phyloP scores from a whole-genome alignment of 2,797 vertebrate genomes.

The Scolopax rusticola region DNA sequence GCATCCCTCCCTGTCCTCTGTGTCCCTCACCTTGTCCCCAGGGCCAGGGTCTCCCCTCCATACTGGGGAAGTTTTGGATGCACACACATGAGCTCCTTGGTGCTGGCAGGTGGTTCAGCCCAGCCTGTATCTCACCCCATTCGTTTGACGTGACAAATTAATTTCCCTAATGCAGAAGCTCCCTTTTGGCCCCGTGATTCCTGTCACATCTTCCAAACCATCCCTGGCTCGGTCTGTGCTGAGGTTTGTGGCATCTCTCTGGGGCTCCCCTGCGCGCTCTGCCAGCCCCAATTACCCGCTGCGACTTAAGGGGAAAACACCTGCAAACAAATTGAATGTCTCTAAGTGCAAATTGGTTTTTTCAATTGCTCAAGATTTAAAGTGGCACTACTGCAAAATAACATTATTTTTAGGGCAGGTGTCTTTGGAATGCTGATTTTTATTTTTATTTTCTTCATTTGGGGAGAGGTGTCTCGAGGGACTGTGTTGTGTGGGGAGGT shows the following conservation, averaged over 20 bases:
- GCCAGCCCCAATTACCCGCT: background rate
- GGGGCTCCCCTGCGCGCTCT: background rate
- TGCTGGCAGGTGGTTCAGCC: background rate
- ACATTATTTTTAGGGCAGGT: constrained; percentile 15
- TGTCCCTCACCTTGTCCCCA: rapidly evolving
- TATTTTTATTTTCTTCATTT: background rate
- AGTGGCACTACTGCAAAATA: constrained; percentile 55
- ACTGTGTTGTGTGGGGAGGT: rapidly evolving
- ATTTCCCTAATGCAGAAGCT: background rate
- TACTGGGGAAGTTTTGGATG: rapidly evolving
- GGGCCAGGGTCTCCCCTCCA: rapidly evolving
- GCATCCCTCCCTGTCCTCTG: rapidly evolving
- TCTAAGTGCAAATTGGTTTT: constrained; percentile 72
- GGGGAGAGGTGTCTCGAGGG: background rate
- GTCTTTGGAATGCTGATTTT: constrained; percentile 19
- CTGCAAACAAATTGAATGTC: constrained; percentile 68
- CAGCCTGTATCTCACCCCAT: background rate
- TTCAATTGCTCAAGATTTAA: constrained; percentile 66
- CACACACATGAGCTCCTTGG: too few species aligned
- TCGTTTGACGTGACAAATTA: background rate
- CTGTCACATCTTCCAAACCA: background rate
- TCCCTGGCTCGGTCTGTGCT: background rate
- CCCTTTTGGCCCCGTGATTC: background rate
- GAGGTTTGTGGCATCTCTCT: background rate
- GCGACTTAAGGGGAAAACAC: constrained; percentile 45